Evolutionary conservation across 2,888 invertebrate genomes (phyloP).

Genomic region (Magallana nippona): DNA sequence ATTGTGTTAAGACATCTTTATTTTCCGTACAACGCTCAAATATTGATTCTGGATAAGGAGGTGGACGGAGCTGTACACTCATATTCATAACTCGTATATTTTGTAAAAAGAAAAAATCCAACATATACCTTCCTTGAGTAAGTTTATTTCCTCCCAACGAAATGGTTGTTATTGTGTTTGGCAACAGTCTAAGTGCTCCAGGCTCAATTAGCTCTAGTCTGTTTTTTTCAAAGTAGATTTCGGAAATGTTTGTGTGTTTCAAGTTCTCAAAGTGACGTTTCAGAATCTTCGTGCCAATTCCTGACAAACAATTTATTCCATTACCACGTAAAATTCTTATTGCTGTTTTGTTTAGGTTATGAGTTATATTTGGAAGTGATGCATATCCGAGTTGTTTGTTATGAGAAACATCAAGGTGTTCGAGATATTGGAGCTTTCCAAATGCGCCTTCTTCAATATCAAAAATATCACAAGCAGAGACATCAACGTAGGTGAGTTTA

Average conservation of each 20-base stretch:
- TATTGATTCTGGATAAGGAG: constrained; percentile 16
- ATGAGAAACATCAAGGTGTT: constrained; percentile 21
- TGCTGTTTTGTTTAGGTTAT: constrained; percentile 23
- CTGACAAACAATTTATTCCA: constrained; percentile 31
- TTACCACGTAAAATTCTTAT: constrained; percentile 18
- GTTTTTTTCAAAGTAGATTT: constrained; percentile 37
- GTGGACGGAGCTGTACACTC: constrained; percentile 31
- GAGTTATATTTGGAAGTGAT: constrained; percentile 31
- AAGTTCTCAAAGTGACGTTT: background rate
- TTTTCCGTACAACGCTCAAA: constrained; percentile 28
- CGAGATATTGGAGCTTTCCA: background rate
- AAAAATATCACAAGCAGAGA: constrained; percentile 23
- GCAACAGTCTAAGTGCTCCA: background rate
- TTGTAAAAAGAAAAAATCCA: background rate
- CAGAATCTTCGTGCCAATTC: constrained; percentile 35
- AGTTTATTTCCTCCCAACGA: constrained; percentile 41
- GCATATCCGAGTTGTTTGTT: constrained; percentile 33
- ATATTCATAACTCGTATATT: constrained; percentile 14
- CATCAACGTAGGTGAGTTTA: background rate
- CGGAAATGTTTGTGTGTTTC: constrained; percentile 13
- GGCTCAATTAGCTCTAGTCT: constrained; percentile 14
- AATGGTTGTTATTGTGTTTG: background rate
- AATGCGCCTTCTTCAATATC: constrained; percentile 37
- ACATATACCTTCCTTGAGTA: constrained; percentile 28
- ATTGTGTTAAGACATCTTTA: background rate